Percentiles rank a stretch among this genome's conserved stretches.
Evolutionary conservation across 1,140 invertebrate genomes (phyloP).

Genomic region (Armadillidium nasatum): DNA sequence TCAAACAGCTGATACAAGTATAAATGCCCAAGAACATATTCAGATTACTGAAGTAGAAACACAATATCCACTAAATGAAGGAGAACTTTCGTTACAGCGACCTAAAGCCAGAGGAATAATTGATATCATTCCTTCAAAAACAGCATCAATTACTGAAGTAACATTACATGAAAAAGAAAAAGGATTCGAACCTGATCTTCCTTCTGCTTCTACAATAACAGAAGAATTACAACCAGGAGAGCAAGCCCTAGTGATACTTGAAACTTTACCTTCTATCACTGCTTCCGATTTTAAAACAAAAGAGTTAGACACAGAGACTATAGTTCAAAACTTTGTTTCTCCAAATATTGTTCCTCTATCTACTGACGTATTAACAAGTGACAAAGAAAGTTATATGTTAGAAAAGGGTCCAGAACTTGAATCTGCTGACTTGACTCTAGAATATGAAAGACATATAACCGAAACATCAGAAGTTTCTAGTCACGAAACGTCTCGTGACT

Average conservation of each 20-base stretch:
- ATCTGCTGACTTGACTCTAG: conserved; percentile 25
- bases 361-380: conserved; percentile 37
- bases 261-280: conserved; percentile 30
- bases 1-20: not conserved
- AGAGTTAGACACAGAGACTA: conserved; percentile 25
- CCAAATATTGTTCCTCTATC: conserved; percentile 37
- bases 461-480: conserved; percentile 34
- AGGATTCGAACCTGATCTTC: no score
- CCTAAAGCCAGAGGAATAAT: not conserved
- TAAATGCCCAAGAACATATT: conserved; percentile 53
- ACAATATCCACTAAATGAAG: conserved; percentile 8
- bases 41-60: conserved; percentile 49
- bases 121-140: not conserved
- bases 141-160: not conserved
- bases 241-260: conserved; percentile 30
- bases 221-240: conserved; percentile 20
- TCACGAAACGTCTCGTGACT: conserved; percentile 31
- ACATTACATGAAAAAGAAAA: not conserved
- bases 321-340: conserved; percentile 30
- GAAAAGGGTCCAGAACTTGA: conserved; percentile 26
- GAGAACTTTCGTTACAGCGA: not conserved
- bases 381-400: conserved; percentile 38
- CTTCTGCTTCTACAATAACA: no score
- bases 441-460: conserved; percentile 29
- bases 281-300: conserved; percentile 24